Base-by-base conservation (phyloP, 2,888 invertebrate species). In the Nebria brevicollis region DNA sequence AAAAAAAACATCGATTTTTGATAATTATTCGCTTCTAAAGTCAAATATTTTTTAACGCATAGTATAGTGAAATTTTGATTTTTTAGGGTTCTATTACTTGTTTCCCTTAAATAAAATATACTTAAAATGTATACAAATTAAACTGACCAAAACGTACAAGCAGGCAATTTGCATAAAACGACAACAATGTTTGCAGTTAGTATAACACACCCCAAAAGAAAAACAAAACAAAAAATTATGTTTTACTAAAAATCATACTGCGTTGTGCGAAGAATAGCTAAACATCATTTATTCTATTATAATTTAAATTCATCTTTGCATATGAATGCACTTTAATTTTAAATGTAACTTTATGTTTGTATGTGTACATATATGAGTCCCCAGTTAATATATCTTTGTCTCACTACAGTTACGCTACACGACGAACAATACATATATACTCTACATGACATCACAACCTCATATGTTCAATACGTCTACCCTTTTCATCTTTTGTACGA, bases 241-340 rank as follows among this genome's bases (percentile, higher is more conserved):
- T 54, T 54, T 7, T 54, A 54, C 54, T 54, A 54, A 54, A 54
- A 54, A 54, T 54, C 54, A 54, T 54, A 7, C 54, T 11, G 75
- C 79, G 74, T 66, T 75, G 75, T 75, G 25, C 66, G 75, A 41
- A 26, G 68, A 66, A 74, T 42, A 73, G 13, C 20, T 25, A 75
- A 75, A 75, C 64, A 79, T 79, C 79, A 79, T 75, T 79, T 79
- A 79, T 79, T 79, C 79, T 66, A 79, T 79, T 79, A 79, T 79
- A 79, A 79, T 79, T 79, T 79, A 79, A 79, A 79, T 79, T 42
- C 75, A 54, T 75, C 79, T 79, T 79, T 79, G 79, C 79, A 79
- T 79, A 79, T 79, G 79, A 79, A 79, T 79, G 68, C 79, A 79
- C 68, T 79, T 79, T 79, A 79, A 79, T 79, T 79, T 79, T 79